Conservation (phyloP, 2,888 invertebrate genomes). For the Caprella mutica region DNA sequence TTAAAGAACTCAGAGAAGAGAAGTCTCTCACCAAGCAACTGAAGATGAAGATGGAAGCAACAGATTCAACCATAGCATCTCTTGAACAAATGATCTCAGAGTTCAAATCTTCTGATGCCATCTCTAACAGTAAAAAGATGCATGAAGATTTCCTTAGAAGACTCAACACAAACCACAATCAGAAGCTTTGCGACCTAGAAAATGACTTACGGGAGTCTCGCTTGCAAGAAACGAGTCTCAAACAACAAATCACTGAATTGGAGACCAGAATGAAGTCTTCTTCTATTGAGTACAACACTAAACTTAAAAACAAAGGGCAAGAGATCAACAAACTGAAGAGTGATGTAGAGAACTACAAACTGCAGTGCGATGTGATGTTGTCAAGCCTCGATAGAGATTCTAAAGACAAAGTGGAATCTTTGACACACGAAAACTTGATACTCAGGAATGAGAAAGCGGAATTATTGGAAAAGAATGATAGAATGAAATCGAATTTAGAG, state of each 20-base stretch:
- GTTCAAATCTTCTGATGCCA: constrained; percentile 17
- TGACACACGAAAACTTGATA: constrained; percentile 14
- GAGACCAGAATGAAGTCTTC: constrained; percentile 17
- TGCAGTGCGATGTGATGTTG: constrained; percentile 24
- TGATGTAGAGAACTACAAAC: constrained; percentile 13
- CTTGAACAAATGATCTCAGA: constrained; percentile 25
- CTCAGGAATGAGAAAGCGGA: constrained; percentile 1
- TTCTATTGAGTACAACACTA: constrained; percentile 10
- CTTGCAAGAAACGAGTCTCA: constrained; percentile 8
- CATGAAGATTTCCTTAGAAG: constrained; percentile 28
- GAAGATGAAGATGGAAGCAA: constrained; percentile 17
- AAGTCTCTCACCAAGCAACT: constrained; percentile 20
- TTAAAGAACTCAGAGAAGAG: constrained; percentile 4
- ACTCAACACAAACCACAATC: constrained; percentile 16
- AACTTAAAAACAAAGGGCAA: constrained; percentile 19
- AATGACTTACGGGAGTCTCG: background rate
- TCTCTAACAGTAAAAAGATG: constrained; percentile 18
- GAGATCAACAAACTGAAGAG: constrained; percentile 17
- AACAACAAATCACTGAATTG: constrained; percentile 16
- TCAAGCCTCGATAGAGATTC: background rate
- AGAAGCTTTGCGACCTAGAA: constrained; percentile 17
- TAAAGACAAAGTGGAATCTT: constrained; percentile 12
- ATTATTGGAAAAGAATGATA: constrained; percentile 10
- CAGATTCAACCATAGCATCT: constrained; percentile 22
- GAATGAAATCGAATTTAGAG: constrained; percentile 17